Conservation (phyloP, 2,113 vertebrate genomes). For the Sinocyclocheilus maitianheensis region DNA sequence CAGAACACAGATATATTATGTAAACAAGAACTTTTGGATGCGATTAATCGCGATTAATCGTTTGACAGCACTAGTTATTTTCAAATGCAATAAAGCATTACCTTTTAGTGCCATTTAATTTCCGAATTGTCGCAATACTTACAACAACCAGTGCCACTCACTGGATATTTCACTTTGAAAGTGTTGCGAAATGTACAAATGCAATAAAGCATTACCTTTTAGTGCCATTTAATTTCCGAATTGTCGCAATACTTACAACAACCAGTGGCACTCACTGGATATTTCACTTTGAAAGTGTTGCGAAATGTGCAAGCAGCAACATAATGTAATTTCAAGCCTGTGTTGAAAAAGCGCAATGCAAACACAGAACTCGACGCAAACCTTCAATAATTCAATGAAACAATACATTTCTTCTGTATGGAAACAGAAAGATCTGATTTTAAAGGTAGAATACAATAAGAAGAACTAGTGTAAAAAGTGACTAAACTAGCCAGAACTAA, state of each 20-base stretch:
- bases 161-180: neutral
- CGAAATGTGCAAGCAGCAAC: neutral
- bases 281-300: neutral
- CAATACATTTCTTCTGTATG: too few species aligned
- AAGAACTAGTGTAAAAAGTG: neutral
- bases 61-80: neutral
- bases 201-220: neutral
- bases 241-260: neutral
- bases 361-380: too few species aligned
- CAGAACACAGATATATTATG: too few species aligned
- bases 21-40: too few species aligned
- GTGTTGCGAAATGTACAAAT: neutral
- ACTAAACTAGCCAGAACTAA: neutral
- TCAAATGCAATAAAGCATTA: neutral
- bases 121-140: neutral
- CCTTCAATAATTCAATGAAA: too few species aligned
- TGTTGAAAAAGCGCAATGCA: too few species aligned
- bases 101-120: neutral
- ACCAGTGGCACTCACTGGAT: neutral
- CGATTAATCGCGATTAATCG: too few species aligned
- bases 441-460: neutral
- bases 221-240: neutral
- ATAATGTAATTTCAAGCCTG: neutral
- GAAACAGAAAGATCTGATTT: neutral
- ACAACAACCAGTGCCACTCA: neutral